Evolutionary conservation across 1,140 invertebrate genomes (phyloP).

Genomic region (Carcinoscorpius rotundicauda): DNA sequence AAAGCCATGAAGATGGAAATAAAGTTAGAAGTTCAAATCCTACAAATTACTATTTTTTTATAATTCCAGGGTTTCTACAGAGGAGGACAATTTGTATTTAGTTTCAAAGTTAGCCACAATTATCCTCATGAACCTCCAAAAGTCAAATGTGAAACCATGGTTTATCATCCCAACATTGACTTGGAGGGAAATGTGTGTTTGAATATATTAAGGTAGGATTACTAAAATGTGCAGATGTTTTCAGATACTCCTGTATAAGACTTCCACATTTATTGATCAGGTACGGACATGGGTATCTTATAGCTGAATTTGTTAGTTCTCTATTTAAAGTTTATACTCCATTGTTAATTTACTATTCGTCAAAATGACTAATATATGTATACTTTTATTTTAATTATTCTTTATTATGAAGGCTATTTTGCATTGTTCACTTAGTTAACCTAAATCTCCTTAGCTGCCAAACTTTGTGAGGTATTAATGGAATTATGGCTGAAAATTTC

Average conservation of each 20-base stretch:
- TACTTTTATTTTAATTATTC: too few species aligned
- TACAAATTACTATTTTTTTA: constrained; percentile 13
- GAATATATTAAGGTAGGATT: constrained; percentile 56
- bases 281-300: constrained; percentile 6
- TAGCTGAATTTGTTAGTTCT: not conserved
- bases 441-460: too few species aligned
- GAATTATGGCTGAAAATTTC: too few species aligned
- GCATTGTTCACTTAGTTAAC: too few species aligned
- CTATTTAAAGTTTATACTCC: too few species aligned
- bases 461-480: too few species aligned
- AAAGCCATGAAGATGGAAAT: not conserved
- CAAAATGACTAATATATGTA: too few species aligned
- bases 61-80: constrained; percentile 75
- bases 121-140: constrained; percentile 95
- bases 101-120: constrained; percentile 92
- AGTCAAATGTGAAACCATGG: constrained; percentile 71
- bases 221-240: constrained; percentile 4
- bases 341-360: too few species aligned
- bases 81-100: constrained; percentile 87
- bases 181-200: constrained; percentile 88
- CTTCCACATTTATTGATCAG: not conserved
- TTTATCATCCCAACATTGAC: constrained; percentile 93
- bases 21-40: not conserved
- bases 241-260: not conserved
- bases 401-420: too few species aligned